Evolutionary conservation across 2,797 vertebrate genomes (phyloP), one percentile per base, ranked within the genome.

Genomic region (Sus cebifrons): DNA sequence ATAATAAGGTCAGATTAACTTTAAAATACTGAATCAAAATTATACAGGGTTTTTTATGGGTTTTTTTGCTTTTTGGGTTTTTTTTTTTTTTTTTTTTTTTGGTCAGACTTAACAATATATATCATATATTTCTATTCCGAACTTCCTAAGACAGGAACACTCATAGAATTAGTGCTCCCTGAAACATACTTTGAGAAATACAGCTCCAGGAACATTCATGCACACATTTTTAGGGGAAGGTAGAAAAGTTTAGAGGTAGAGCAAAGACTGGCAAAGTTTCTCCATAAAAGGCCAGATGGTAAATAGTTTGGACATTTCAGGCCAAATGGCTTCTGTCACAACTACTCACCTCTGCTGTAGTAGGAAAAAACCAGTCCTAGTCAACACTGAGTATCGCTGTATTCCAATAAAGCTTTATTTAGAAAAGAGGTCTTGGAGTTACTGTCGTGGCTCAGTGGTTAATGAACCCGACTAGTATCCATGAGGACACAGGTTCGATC

Each of bases 11-110:
- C 62, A 96, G 77, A 86, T 40, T 56, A 85, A 83, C 70, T 78
- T 87, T 17, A 49, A 96, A 96, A 62, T 10, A 78, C 17, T 58
- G 23, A 84, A 81, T 90, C 25, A 73, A 82, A 95, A 78, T 52
- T 32, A 89, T 15, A 40, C 23, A 87, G 49, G 20, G 71, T 86
- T 56, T 86, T 36, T 36, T 36, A 36, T 36, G 36, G 32, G 32
- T 36, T 36, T 36, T 36, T 36, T 36, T 36, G 36, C 36, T 36
- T 36, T 36, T 36, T 36, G 36, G 36, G 36, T 36, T 36, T 36
- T 36, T 36, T 36, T 2, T 32, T 32, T 36, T 36, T 36, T 36
- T 36, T 36, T 36, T 36, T 36, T 75, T 52, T 64, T 62, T 36
- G 86, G 15, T 52, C 64, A 79, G 75, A 77, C 17, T 93, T 62